Evolutionary conservation across 2,888 invertebrate species (phyloP).

Genomic region (Tiliacea aurago): DNA sequence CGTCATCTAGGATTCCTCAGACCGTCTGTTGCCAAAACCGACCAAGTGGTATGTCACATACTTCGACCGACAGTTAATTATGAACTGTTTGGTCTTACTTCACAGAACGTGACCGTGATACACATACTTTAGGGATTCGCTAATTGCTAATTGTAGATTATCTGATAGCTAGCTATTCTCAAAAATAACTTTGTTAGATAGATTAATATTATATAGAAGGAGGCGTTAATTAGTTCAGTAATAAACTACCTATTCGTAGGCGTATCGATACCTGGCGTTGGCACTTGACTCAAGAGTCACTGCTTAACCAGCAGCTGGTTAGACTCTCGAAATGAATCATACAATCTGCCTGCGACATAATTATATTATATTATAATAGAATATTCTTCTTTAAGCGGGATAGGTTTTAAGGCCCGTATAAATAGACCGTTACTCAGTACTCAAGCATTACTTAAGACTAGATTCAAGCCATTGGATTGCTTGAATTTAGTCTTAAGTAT

Average conservation of each 20-base stretch:
- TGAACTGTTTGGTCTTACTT: conserved; percentile 32
- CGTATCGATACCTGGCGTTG: too few species aligned
- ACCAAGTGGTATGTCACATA: conserved; percentile 46
- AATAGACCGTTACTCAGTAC: too few species aligned
- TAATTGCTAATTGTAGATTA: conserved; percentile 35
- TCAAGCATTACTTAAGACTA: too few species aligned
- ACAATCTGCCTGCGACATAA: too few species aligned
- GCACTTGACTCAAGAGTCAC: too few species aligned
- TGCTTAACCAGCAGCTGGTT: too few species aligned
- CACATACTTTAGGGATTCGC: conserved; percentile 32
- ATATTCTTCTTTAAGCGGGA: too few species aligned
- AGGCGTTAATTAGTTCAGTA: not conserved
- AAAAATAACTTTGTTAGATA: not conserved
- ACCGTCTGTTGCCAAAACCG: conserved; percentile 50
- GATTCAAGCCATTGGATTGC: too few species aligned
- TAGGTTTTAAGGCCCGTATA: too few species aligned
- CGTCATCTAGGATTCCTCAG: conserved; percentile 37
- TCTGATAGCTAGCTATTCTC: not conserved
- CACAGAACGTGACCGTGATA: conserved; percentile 25
- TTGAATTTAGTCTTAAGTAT: too few species aligned
- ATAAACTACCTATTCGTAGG: not conserved
- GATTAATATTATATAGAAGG: conserved; percentile 5
- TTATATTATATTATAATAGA: too few species aligned
- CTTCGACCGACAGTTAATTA: conserved; percentile 33
- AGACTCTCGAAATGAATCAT: too few species aligned